A percentile compares a stretch with the other conserved stretches of the same genome.
Conservation (phyloP, 2,797 vertebrate genomes). For the Cyclura pinguis region DNA sequence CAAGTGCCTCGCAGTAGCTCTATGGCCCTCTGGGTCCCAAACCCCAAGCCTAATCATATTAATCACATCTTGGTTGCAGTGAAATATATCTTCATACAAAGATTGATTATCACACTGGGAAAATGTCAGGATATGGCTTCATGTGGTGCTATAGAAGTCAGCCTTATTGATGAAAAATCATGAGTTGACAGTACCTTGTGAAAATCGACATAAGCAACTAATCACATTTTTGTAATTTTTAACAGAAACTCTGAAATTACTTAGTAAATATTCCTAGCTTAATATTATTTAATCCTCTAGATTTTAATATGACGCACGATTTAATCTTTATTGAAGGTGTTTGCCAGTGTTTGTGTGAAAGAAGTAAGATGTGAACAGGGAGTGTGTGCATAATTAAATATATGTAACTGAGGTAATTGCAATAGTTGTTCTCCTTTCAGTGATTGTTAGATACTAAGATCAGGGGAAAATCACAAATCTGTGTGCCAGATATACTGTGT, state of each 20-base stretch:
- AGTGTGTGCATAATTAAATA: neutral
- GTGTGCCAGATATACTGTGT: neutral
- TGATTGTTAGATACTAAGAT: neutral
- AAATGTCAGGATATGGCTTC: neutral
- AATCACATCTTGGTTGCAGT: neutral
- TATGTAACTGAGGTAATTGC: neutral
- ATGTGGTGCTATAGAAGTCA: neutral
- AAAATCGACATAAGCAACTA: neutral
- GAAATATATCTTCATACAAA: neutral
- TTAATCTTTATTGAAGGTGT: neutral
- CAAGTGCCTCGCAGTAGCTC: neutral
- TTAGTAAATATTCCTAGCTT: neutral
- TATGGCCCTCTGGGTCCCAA: neutral
- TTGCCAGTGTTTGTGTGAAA: neutral
- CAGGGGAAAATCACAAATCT: neutral
- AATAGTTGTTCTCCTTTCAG: neutral
- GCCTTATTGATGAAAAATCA: neutral
- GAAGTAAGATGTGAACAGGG: neutral
- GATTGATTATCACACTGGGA: neutral
- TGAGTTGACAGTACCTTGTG: neutral
- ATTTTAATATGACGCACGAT: neutral
- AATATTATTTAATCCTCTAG: neutral
- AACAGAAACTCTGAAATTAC: constrained; percentile 6
- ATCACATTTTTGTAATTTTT: neutral
- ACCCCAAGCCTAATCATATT: neutral